Percentiles rank a stretch among this genome's conserved stretches.
These are phyloP conservation scores for Panthera tigris DNA, from an alignment of 2,113 vertebrate species.

Conservation along the genomic window DNA sequence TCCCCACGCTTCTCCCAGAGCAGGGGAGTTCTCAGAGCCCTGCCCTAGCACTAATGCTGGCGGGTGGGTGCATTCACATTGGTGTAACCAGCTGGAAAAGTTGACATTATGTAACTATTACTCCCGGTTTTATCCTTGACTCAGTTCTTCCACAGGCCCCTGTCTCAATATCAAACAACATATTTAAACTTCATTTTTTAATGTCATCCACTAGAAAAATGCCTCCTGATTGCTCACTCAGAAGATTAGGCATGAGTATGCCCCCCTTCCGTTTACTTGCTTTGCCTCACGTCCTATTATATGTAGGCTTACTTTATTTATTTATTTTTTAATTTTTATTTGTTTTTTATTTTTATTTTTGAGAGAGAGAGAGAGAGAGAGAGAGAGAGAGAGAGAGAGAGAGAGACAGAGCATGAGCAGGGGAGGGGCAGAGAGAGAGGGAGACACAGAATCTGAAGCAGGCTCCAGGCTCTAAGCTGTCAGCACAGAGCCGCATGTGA, in stretches of 20 bases:
- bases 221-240: neutral
- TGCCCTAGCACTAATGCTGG: neutral
- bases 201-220: neutral
- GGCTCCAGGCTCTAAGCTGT: too few species aligned
- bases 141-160: neutral
- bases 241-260: neutral
- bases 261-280: neutral
- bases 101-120: neutral
- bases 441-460: too few species aligned
- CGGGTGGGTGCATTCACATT: rapidly evolving
- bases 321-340: too few species aligned
- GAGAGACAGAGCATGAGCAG: too few species aligned
- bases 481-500: too few species aligned
- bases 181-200: neutral
- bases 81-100: neutral
- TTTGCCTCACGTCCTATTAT: neutral
- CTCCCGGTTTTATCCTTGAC: rapidly evolving
- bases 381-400: too few species aligned
- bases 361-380: too few species aligned
- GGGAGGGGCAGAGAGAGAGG: too few species aligned
- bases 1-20: neutral
- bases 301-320: too few species aligned
- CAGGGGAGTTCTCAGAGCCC: neutral
- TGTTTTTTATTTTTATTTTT: too few species aligned
- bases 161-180: neutral